A percentile compares a stretch with the other conserved stretches of the same genome.
These are phyloP conservation scores for Corythornis madagascariensis DNA, from an alignment of 2,113 vertebrate species.

Conservation along the genomic window DNA sequence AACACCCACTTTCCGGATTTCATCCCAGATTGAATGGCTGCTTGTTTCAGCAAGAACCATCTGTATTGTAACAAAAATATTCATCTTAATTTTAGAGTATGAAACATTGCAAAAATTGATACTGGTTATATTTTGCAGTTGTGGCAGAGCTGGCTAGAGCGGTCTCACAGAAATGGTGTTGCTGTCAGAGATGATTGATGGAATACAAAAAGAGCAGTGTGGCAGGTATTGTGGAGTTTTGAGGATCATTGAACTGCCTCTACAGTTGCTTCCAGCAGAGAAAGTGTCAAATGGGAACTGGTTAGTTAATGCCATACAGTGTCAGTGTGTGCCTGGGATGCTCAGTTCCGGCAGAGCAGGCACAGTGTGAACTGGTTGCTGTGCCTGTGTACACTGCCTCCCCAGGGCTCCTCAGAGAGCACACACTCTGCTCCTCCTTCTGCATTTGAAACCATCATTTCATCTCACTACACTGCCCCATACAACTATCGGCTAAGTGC, in stretches of 20 bases:
- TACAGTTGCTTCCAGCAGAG: not conserved
- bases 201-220: not conserved
- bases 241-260: not conserved
- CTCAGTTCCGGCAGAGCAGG: not conserved
- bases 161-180: not conserved
- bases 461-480: not conserved
- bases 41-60: not conserved
- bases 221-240: not conserved
- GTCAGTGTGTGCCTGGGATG: not conserved
- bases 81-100: not conserved
- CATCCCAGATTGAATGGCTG: not conserved
- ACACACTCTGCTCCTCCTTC: not conserved
- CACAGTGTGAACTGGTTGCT: not conserved
- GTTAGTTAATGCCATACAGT: too few relatives aligned
- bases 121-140: not conserved
- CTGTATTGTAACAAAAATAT: not conserved
- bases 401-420: not conserved
- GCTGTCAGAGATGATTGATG: not conserved
- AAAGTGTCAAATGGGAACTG: not conserved
- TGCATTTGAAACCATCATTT: not conserved
- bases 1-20: not conserved
- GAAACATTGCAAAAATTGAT: not conserved
- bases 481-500: rapidly evolving
- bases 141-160: not conserved
- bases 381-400: rapidly evolving